Conservation (phyloP, 2,888 invertebrate genomes). For the Campoletis raptor region DNA sequence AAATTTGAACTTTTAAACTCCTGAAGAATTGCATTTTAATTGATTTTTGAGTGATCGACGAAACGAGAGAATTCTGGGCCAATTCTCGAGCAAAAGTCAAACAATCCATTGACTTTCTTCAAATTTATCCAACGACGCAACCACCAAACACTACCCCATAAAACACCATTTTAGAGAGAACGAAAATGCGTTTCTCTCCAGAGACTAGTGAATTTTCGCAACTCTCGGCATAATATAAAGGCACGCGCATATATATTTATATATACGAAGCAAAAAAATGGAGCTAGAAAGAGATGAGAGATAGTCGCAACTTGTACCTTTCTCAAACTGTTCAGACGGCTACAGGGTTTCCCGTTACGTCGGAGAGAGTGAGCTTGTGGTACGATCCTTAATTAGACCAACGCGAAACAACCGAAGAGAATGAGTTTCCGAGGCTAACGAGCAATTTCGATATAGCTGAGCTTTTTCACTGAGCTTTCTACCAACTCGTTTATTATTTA, state of each 20-base stretch:
- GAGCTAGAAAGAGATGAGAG: background rate
- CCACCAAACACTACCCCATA: background rate
- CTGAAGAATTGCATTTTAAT: background rate
- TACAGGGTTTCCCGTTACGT: conserved; percentile 55
- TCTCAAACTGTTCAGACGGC: conserved; percentile 7
- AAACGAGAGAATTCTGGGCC: background rate
- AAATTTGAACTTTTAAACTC: background rate
- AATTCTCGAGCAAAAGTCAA: background rate
- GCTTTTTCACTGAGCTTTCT: conserved; percentile 18
- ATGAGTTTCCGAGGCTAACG: conserved; percentile 64
- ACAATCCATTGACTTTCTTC: background rate
- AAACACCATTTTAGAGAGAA: conserved; percentile 16
- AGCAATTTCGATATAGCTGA: conserved; percentile 61
- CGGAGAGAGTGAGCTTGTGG: conserved; percentile 17
- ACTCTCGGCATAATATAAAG: background rate
- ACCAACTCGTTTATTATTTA: conserved; percentile 8
- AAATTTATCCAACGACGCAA: background rate
- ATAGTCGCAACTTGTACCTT: conserved; percentile 25
- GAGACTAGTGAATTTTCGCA: background rate
- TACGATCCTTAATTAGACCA: conserved; percentile 67
- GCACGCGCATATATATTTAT: too few species aligned
- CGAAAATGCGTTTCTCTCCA: background rate
- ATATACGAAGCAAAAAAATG: background rate
- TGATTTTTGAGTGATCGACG: background rate
- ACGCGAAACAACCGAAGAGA: conserved; percentile 47